phyloP scores from a whole-genome alignment of 2,888 invertebrate genomes.

The Omphaloscelis lunosa region DNA sequence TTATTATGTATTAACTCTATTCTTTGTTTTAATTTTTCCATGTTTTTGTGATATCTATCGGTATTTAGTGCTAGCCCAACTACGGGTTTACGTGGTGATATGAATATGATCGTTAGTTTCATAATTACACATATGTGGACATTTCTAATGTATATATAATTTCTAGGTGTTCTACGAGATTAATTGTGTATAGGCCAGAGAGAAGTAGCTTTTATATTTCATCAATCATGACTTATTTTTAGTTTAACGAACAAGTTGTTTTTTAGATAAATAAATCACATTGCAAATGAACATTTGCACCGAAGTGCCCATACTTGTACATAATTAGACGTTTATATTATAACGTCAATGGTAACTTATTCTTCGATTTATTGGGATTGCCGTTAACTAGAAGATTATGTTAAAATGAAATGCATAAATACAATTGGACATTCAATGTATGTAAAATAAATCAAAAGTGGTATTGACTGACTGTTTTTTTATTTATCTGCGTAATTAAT shows the following conservation, averaged over 20 bases:
- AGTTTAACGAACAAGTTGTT: constrained; percentile 67
- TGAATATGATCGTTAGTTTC: constrained; percentile 57
- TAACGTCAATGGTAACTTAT: constrained; percentile 65
- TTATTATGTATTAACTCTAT: constrained; percentile 46
- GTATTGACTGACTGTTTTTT: constrained; percentile 53
- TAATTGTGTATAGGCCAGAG: constrained; percentile 69
- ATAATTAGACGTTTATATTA: constrained; percentile 69
- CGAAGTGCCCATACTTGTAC: constrained; percentile 82
- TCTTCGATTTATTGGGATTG: constrained; percentile 48
- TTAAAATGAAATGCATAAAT: constrained; percentile 64
- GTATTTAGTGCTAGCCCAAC: constrained; percentile 64
- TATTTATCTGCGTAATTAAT: constrained; percentile 17
- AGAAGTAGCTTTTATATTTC: constrained; percentile 67
- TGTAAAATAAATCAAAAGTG: constrained; percentile 69
- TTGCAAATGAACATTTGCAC: constrained; percentile 79
- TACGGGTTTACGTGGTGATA: constrained; percentile 53
- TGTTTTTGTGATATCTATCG: constrained; percentile 72
- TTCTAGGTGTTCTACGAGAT: constrained; percentile 68
- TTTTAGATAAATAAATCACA: constrained; percentile 63
- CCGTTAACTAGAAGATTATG: constrained; percentile 52
- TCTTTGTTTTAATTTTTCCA: constrained; percentile 52
- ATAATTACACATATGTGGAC: constrained; percentile 62
- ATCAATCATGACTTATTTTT: constrained; percentile 72
- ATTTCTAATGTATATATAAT: constrained; percentile 70
- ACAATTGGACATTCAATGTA: constrained; percentile 68